phyloP scores from a whole-genome alignment of 2,797 vertebrate species.

The Chaetodon trifasciatus region DNA sequence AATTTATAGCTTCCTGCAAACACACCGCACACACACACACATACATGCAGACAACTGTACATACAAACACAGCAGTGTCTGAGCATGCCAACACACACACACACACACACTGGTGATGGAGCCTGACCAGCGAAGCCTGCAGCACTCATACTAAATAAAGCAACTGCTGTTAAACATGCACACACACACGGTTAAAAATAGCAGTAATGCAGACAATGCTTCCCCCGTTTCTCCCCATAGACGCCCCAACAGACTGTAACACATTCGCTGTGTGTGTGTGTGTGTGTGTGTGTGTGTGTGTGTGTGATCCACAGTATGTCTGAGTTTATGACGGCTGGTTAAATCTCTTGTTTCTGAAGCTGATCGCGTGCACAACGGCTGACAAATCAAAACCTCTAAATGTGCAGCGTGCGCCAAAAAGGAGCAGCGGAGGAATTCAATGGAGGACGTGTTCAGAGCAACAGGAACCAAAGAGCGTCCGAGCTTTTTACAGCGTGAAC shows the following conservation, averaged over 20 bases:
- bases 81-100: conserved; percentile 16
- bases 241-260: not conserved
- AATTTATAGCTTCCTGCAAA: conserved; percentile 66
- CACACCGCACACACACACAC: conserved; percentile 18
- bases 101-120: conserved; percentile 1
- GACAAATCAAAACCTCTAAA: too few species aligned
- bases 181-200: conserved; percentile 28
- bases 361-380: too few species aligned
- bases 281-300: conserved; percentile 9
- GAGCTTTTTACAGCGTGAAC: too few species aligned
- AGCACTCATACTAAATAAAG: conserved; percentile 35
- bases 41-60: conserved; percentile 19
- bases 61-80: conserved; percentile 7
- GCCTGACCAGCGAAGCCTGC: conserved; percentile 25
- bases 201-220: not conserved
- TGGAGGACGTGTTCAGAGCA: too few species aligned
- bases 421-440: too few species aligned
- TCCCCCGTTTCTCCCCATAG: not conserved
- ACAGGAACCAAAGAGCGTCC: not conserved
- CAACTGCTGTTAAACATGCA: conserved; percentile 23
- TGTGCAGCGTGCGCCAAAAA: too few species aligned
- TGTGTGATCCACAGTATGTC: not conserved
- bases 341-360: too few species aligned
- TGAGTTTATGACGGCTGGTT: too few species aligned
- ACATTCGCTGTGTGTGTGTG: not conserved